Conservation (phyloP, 1,140 invertebrate species). For the Eumaeus atala region DNA sequence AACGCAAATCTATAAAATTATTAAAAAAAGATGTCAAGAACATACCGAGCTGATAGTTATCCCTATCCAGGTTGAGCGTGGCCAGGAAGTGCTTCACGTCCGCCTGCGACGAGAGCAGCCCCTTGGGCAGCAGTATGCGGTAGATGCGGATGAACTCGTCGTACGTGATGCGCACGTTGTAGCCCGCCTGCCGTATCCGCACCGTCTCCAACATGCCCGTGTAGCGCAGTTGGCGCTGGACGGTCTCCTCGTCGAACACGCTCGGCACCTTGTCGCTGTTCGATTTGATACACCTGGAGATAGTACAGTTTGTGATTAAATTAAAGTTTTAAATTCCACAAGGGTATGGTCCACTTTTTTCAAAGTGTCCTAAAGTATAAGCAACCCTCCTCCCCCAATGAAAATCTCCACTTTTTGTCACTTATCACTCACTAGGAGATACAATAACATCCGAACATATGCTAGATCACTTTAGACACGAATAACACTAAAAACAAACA, state of each 20-base stretch:
- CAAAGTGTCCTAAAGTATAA: too few relatives aligned
- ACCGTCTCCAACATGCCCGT: slow-evolving; percentile 98
- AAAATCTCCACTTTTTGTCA: too few relatives aligned
- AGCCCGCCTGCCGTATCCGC: slow-evolving; percentile 94
- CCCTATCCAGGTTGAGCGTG: slow-evolving; percentile 86
- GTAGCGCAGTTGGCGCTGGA: slow-evolving; percentile 91
- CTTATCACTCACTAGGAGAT: too few relatives aligned
- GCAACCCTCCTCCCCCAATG: too few relatives aligned
- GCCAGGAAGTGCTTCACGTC: slow-evolving; percentile 88
- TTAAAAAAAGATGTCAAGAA: not conserved
- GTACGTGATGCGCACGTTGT: slow-evolving; percentile 93
- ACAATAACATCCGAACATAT: too few relatives aligned
- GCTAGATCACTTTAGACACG: too few relatives aligned
- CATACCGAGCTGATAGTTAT: slow-evolving; percentile 93
- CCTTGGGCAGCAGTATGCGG: slow-evolving; percentile 92
- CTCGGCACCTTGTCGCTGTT: slow-evolving; percentile 94
- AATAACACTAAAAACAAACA: too few relatives aligned
- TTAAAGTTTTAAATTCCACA: too few relatives aligned
- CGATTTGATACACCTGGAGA: slow-evolving; percentile 90
- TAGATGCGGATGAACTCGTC: slow-evolving; percentile 96
- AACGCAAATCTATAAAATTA: too few relatives aligned
- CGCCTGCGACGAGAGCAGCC: slow-evolving; percentile 84
- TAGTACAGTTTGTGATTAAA: not conserved
- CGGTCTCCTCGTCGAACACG: slow-evolving; percentile 94
- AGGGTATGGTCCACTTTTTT: too few relatives aligned